Percentiles rank a stretch among this genome's conserved stretches.
These are phyloP conservation scores for Bradypodion pumilum DNA, from an alignment of 2,797 vertebrate genomes.

Conservation along the genomic window DNA sequence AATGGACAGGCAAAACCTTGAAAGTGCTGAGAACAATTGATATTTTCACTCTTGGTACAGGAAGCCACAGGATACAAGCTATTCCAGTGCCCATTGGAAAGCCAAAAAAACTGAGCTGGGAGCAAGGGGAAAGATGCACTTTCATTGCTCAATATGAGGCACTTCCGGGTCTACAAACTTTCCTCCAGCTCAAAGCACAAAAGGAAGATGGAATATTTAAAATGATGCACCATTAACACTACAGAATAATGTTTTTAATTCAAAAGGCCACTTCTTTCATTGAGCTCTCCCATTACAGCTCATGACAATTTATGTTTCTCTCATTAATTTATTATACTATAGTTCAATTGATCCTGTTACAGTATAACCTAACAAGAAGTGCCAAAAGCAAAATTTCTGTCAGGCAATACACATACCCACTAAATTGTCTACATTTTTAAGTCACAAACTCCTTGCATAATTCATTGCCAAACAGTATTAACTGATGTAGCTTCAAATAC, in stretches of 20 bases:
- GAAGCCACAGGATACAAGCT: conserved; percentile 39
- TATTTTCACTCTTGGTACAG: not conserved
- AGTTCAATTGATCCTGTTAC: not conserved
- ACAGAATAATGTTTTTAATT: conserved; percentile 32
- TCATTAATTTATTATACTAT: too few species aligned
- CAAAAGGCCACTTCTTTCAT: not conserved
- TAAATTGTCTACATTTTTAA: not conserved
- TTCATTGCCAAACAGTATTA: not conserved
- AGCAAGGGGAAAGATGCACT: not conserved
- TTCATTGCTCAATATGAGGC: fast-evolving
- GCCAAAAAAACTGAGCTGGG: conserved; percentile 1
- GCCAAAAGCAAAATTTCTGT: not conserved
- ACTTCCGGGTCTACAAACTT: not conserved
- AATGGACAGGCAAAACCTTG: not conserved
- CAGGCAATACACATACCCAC: not conserved
- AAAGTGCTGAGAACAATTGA: conserved; percentile 31
- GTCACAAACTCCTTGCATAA: not conserved
- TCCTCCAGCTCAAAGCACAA: not conserved
- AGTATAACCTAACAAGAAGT: not conserved
- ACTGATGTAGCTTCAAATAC: not conserved
- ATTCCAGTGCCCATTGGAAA: not conserved
- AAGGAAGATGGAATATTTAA: not conserved
- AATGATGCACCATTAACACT: not conserved
- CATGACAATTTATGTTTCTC: not conserved
- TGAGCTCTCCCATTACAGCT: not conserved